Base-by-base conservation (phyloP, 2,888 invertebrate genomes). In the Tanytarsus gracilentus region DNA sequence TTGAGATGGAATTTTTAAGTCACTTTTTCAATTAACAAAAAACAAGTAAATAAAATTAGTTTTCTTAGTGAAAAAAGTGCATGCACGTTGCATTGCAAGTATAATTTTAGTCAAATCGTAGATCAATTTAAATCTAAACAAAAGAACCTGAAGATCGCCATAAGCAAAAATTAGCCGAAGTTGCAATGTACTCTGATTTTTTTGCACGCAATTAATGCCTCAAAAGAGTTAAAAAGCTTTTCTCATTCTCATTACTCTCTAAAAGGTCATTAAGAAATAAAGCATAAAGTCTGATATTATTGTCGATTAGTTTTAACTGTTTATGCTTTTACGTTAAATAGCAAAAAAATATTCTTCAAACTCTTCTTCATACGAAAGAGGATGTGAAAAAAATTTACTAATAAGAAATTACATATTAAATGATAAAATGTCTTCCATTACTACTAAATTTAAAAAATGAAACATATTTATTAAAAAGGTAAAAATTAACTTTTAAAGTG, bases 401-500 rank as follows among this genome's bases (percentile, higher is more conserved):
- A 55, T 23, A 55, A 27, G n/a, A 51, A 51, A 29, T 6, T 29
- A 7, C 5, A 51, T 14, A 29, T 16, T 16, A 55, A 55, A 25
- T n/a, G 40, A 55, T 55, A 40, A 55, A 55, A 55, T 55, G 55
- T 55, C 55, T 55, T 55, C 55, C 55, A 55, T 53, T 53, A 53
- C 23, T 53, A 14, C n/a, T n/a, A n/a, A 53, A 53, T 23, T 36
- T 36, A 53, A 53, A 36, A 23, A 36, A 27, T 33, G 26, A 53
- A 53, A 53, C 53, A 53, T 53, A 53, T 53, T 53, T 53, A 53
- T 53, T 53, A 53, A 36, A 53, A 39, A 44, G 18, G 18, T 40
- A 55, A 53, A 53, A 23, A 55, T 26, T 40, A 33, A 55, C 55
- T 39, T 55, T 55, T 40, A 55, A 55, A 55, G 26, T 40, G 55